A percentile compares a stretch with the other conserved stretches of the same genome.
phyloP scores from a whole-genome alignment of 1,140 invertebrate genomes.

The Manduca sexta region DNA sequence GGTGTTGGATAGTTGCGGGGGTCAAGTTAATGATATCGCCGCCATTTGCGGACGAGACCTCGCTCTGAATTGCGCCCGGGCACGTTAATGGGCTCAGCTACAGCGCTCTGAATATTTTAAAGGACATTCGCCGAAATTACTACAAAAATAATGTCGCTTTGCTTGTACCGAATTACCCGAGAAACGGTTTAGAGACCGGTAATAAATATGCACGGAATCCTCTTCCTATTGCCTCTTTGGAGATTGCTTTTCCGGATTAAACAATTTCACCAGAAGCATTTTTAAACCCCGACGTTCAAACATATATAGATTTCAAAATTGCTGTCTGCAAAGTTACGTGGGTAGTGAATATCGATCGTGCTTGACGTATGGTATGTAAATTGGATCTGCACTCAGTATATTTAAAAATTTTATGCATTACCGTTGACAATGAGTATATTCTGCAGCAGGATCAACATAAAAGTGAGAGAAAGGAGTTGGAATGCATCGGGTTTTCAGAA shows the following conservation, averaged over 20 bases:
- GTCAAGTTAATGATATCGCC: conserved; percentile 70
- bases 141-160: conserved; percentile 71
- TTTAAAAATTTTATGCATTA: too few relatives aligned
- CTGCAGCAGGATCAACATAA: not conserved
- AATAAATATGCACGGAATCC: conserved; percentile 67
- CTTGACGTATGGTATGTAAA: conserved; percentile 19
- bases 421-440: not conserved
- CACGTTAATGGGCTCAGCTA: conserved; percentile 68
- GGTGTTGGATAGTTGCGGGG: conserved; percentile 61
- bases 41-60: conserved; percentile 64
- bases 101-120: conserved; percentile 71
- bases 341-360: conserved; percentile 32
- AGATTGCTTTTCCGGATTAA: conserved; percentile 64
- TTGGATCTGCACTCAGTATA: too few relatives aligned
- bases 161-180: conserved; percentile 69
- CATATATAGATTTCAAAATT: conserved; percentile 12
- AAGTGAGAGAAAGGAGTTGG: conserved; percentile 18
- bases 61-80: conserved; percentile 62
- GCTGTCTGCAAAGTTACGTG: conserved; percentile 9
- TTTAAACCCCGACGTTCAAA: conserved; percentile 13
- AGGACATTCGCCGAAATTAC: conserved; percentile 71
- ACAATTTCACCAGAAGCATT: conserved; percentile 34
- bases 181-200: conserved; percentile 62
- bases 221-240: conserved; percentile 57
- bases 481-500: conserved; percentile 45